A percentile compares a stretch with the other conserved stretches of the same genome.
Evolutionary conservation across 2,797 vertebrate species (phyloP).

Genomic region (Pogoniulus pusillus): DNA sequence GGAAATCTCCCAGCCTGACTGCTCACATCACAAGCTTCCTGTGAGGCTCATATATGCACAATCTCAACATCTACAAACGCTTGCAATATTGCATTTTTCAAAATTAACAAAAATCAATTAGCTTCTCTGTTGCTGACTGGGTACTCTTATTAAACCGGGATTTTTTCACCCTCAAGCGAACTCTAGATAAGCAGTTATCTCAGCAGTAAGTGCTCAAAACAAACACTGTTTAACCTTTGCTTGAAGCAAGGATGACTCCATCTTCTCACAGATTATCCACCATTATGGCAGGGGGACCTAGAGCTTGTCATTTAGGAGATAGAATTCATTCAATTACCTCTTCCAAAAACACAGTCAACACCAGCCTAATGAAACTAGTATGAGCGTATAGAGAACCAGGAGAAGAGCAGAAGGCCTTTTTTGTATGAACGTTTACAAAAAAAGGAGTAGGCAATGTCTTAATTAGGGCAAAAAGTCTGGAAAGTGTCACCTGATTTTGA

Average conservation of each 20-base stretch:
- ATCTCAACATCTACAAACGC: accelerated
- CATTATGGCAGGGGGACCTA: neutral
- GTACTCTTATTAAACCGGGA: neutral
- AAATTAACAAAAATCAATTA: neutral
- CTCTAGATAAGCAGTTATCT: neutral
- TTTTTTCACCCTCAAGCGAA: neutral
- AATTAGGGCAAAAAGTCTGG: neutral
- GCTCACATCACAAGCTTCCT: neutral
- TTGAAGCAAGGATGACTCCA: neutral
- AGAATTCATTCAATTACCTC: neutral
- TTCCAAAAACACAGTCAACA: neutral
- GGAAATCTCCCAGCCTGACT: accelerated
- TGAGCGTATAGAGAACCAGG: neutral
- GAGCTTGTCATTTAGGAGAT: neutral
- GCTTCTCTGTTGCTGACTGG: neutral
- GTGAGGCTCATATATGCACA: neutral
- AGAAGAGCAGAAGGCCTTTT: neutral
- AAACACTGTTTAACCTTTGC: neutral
- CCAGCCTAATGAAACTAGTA: neutral
- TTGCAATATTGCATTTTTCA: neutral
- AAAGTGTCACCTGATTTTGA: neutral
- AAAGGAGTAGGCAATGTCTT: neutral
- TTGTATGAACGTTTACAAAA: neutral
- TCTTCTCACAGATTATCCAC: neutral
- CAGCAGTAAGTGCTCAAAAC: accelerated